A percentile compares a stretch with the other conserved stretches of the same genome.
Evolutionary conservation across 2,888 invertebrate genomes (phyloP).

Genomic region (Cordilura impudica): DNA sequence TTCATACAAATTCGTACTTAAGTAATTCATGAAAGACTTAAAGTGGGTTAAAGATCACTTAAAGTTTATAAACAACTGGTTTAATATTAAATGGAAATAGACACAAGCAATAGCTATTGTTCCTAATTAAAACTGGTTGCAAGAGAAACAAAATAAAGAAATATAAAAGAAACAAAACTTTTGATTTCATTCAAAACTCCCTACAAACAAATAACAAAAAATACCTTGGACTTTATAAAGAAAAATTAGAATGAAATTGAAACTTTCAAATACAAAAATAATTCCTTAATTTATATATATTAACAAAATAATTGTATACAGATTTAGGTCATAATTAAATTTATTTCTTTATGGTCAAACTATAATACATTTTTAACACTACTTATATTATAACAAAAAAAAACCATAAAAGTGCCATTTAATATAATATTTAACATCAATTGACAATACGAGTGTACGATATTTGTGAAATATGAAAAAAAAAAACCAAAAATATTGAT

Average conservation of each 20-base stretch:
- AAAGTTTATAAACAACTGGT: constrained; percentile 57
- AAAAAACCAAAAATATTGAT: constrained; percentile 1
- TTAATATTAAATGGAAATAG: constrained; percentile 12
- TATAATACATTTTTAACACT: too few species aligned
- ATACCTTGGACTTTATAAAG: constrained; percentile 21
- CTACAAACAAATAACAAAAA: neutral
- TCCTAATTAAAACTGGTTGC: constrained; percentile 44
- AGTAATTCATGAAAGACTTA: constrained; percentile 40
- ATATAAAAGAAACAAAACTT: neutral
- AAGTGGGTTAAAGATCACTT: constrained; percentile 60
- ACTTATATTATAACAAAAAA: too few species aligned
- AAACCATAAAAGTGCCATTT: constrained; percentile 21
- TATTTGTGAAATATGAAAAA: too few species aligned
- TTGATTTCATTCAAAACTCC: neutral
- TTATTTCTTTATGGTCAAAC: too few species aligned
- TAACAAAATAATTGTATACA: neutral
- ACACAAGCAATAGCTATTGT: constrained; percentile 22
- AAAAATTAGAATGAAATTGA: neutral
- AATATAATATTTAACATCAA: constrained; percentile 45
- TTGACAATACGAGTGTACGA: too few species aligned
- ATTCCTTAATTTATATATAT: neutral
- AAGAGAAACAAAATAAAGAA: constrained; percentile 5
- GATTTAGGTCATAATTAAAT: too few species aligned
- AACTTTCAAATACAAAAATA: neutral
- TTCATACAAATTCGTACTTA: constrained; percentile 27